Evolutionary conservation across 2,888 invertebrate species (phyloP), one percentile per base, ranked within the genome.

Genomic region (Lydus trimaculatus): DNA sequence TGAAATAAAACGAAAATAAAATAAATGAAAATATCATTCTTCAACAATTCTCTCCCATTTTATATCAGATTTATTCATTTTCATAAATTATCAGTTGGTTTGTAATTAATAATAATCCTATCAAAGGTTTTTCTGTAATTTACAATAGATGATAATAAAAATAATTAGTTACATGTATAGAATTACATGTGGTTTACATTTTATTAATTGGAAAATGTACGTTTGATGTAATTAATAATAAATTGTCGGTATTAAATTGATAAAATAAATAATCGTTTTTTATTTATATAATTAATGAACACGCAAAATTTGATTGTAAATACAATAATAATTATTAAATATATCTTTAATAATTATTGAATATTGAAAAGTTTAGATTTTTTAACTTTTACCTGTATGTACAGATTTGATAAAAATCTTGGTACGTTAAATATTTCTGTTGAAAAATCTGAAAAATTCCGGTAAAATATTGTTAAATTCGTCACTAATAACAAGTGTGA

Each of bases 291-390:
- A 48, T 48, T 56, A 56, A 25, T 56, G 25, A 25, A 13, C 56
- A 56, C 56, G 56, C 56, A 25, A 56, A 56, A 13, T 56, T 56
- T 56, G 56, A 56, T 56, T 15, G 25, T 56, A 56, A 20, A 20
- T 20, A 17, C 48, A 20, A 48, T 8, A 33, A 43, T 17, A 36
- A 4, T n/a, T 48, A 17, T 13, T 23, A 56, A 11, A 23, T 11
- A 52, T 52, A 52, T 52, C 23, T 23, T 11, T 5, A 11, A 52
- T 52, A 23, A 11, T 52, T 3, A n/a, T 36, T 36, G 13, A 36
- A 36, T 36, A 36, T 36, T 36, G 13, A 36, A 4, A 11, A 13
- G 3, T 36, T 2, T 36, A 31, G 31, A 8, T 7, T 3, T 8
- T 13, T 13, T 17, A 43, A 43, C n/a, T 17, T 39, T 43, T 33